Evolutionary conservation across 2,888 invertebrate species (phyloP).

Genomic region (Drosophila nr. perissopoda): DNA sequence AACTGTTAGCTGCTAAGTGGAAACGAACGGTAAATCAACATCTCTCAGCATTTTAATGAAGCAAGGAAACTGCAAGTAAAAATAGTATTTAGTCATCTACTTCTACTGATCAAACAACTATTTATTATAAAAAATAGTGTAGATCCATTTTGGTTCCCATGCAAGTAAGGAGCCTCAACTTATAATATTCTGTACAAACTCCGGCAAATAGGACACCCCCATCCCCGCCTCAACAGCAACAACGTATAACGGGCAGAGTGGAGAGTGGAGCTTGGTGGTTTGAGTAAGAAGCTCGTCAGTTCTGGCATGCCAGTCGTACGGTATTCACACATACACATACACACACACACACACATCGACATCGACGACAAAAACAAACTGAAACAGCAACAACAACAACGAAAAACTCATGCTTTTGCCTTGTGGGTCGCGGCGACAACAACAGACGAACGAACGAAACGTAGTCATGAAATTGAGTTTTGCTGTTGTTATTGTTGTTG

Average conservation of each 20-base stretch:
- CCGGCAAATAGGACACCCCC: conserved; percentile 33
- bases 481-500: conserved; percentile 37
- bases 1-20: not conserved
- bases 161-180: not conserved
- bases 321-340: conserved; percentile 16
- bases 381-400: conserved; percentile 45
- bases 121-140: not conserved
- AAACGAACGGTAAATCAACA: not conserved
- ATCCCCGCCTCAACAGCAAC: not conserved
- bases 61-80: not conserved
- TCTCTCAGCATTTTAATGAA: not conserved
- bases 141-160: conserved; percentile 1
- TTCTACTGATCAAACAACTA: conserved; percentile 3
- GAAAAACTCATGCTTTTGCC: conserved; percentile 59
- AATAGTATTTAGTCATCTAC: not conserved
- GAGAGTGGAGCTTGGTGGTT: conserved; percentile 25
- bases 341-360: conserved; percentile 15
- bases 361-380: conserved; percentile 56
- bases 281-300: conserved; percentile 46
- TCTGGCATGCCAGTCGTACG: conserved; percentile 41
- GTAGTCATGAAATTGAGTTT: conserved; percentile 66
- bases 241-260: conserved; percentile 4
- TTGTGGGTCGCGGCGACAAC: conserved; percentile 58
- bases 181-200: conserved; percentile 9
- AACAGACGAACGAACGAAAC: conserved; percentile 45